These are phyloP conservation scores for Calcarius lapponicus DNA, from an alignment of 2,797 vertebrate genomes.

Conservation along the genomic window DNA sequence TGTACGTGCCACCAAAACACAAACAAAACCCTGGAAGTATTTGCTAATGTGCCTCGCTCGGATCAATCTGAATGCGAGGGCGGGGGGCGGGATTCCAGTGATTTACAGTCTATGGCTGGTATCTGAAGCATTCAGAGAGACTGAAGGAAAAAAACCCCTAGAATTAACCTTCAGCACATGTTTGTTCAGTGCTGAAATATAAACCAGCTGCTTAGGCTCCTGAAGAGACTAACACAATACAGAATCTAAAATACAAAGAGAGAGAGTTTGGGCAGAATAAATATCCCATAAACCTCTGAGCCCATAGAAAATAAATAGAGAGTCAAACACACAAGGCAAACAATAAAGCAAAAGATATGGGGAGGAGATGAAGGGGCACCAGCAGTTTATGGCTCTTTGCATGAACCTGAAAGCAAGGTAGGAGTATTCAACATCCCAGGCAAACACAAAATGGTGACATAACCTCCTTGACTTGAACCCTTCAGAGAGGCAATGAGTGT, in stretches of 20 bases:
- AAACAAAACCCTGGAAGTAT: background rate
- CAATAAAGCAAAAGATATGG: background rate
- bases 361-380: background rate
- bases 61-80: background rate
- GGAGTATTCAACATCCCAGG: background rate
- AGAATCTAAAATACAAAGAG: background rate
- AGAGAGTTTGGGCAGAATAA: background rate
- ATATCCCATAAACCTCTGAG: background rate
- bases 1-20: background rate
- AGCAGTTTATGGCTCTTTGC: background rate
- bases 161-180: background rate
- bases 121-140: background rate
- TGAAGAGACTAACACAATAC: background rate
- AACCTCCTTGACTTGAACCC: background rate
- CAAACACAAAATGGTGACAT: background rate
- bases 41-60: background rate
- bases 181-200: background rate
- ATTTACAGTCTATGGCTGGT: background rate
- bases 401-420: background rate
- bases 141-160: background rate
- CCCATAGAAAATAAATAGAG: background rate
- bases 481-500: background rate
- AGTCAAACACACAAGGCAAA: background rate
- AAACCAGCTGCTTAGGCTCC: background rate
- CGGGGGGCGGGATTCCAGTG: accelerated